Percentiles rank a stretch among this genome's conserved stretches.
These are phyloP conservation scores for Platycheirus albimanus DNA, from an alignment of 2,888 invertebrate genomes.

Conservation along the genomic window DNA sequence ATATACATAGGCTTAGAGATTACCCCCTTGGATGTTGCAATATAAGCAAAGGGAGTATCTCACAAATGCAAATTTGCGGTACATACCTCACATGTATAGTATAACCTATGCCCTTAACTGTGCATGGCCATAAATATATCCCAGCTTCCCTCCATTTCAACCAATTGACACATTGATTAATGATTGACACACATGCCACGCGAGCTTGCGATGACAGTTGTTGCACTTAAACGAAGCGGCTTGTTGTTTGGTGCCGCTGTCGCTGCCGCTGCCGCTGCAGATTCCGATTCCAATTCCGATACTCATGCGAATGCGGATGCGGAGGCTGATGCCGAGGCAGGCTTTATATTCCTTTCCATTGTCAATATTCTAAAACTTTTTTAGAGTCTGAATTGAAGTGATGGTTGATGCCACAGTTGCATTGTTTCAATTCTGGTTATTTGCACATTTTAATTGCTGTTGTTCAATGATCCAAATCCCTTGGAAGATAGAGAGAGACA, in stretches of 20 bases:
- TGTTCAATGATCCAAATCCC: constrained; percentile 63
- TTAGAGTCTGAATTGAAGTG: constrained; percentile 25
- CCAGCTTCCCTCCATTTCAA: constrained; percentile 13
- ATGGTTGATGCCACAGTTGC: constrained; percentile 42
- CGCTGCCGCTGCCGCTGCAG: background rate
- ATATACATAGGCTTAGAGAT: background rate
- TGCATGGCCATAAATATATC: constrained; percentile 33
- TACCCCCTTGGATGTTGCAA: background rate
- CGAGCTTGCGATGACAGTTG: constrained; percentile 47
- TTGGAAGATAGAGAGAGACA: background rate
- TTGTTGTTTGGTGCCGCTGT: background rate
- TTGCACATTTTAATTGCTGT: constrained; percentile 74
- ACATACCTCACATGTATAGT: too few relatives aligned
- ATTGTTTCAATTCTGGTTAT: constrained; percentile 60
- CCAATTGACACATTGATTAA: constrained; percentile 72
- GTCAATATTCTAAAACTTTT: constrained; percentile 48
- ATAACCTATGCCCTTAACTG: background rate
- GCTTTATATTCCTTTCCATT: background rate
- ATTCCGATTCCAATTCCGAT: too few relatives aligned
- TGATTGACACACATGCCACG: constrained; percentile 64
- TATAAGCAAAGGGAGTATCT: background rate
- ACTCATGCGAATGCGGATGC: too few relatives aligned
- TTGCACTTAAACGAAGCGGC: constrained; percentile 55
- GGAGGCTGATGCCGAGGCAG: too few relatives aligned
- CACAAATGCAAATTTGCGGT: constrained; percentile 32